Evolutionary conservation across 2,113 vertebrate species (phyloP), one percentile per base, ranked within the genome.

Genomic region (Crotalus tigris): DNA sequence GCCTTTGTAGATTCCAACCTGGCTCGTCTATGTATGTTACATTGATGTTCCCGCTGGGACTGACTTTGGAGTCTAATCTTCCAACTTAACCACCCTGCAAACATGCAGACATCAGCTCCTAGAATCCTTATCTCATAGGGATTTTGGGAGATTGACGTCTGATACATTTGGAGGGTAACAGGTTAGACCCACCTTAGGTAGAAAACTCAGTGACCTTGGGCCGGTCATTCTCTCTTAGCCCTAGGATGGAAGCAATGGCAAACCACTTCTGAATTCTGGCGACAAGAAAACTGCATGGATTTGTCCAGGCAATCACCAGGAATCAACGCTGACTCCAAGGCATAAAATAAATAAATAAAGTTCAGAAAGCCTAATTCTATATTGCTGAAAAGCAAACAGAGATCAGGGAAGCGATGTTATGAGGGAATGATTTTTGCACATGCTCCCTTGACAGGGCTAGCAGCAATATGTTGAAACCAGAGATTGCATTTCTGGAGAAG

Each of bases 381-480:
- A 3, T 54, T 24, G 54, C 44, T 55, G 51, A 88, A 55, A 46
- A 51, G 44, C 33, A 5, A 24, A 59, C 4, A 23, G 86, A 87
- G 21, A 88, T 4, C n/a, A 11, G 39, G 29, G 44, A 54, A 64
- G 55, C 6, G 0, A 81, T 26, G 23, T 59, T 33, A 90, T 6
- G 46, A 17, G 59, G 89, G 91, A 94, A 94, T 94, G 91, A 26
- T 49, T 94, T 93, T 92, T 87, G 33, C 88, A 90, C 81, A 89
- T 92, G 93, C 75, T 87, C 17, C 51, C 64, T 85, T 46, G 69
- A 93, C 75, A 39, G n/a, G 17, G 44, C 85, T 23, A 12, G 57
- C 49, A 57, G 19, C 91, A 69, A 87, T 92, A 87, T 94, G 91
- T 94, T 39, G 87, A 90, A 69, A 90, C 44, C n/a, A 44, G 49